Conservation (phyloP, 2,888 invertebrate genomes). For the Coenonympha glycerion region DNA sequence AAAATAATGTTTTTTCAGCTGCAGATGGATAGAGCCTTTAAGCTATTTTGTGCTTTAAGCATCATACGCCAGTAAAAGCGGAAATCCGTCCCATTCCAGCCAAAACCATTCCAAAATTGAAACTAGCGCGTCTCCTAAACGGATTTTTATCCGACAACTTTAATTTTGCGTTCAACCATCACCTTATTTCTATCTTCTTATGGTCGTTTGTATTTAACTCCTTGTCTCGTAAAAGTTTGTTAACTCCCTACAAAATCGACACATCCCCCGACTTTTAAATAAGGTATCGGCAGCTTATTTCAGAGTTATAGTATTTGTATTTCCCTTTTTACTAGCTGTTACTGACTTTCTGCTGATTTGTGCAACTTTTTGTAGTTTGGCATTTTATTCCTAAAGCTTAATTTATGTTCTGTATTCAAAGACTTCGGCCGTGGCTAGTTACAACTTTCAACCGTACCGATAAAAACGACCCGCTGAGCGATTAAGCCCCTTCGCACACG, state of each 20-base stretch:
- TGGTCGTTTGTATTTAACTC: background rate
- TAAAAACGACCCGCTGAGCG: too few relatives aligned
- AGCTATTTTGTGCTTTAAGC: too few relatives aligned
- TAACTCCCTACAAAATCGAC: background rate
- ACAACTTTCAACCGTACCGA: too few relatives aligned
- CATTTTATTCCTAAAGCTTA: too few relatives aligned
- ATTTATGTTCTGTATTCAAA: too few relatives aligned
- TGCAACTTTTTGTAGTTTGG: too few relatives aligned
- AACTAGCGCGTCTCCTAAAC: constrained; percentile 57
- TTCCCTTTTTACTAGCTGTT: background rate
- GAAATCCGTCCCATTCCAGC: constrained; percentile 36
- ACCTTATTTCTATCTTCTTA: background rate
- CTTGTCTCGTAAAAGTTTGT: background rate
- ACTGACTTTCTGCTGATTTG: too few relatives aligned
- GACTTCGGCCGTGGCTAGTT: too few relatives aligned
- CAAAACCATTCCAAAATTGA: constrained; percentile 65
- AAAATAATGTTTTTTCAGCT: background rate
- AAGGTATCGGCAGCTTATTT: background rate
- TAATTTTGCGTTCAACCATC: background rate
- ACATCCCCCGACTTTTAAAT: constrained; percentile 1
- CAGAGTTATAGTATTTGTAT: background rate
- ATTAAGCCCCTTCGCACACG: too few relatives aligned
- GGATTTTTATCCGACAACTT: constrained; percentile 39
- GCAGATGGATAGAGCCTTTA: background rate
- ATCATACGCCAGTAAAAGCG: constrained; percentile 1